Evolutionary conservation across 2,113 vertebrate species (phyloP).

Genomic region (Rhinoderma darwinii): DNA sequence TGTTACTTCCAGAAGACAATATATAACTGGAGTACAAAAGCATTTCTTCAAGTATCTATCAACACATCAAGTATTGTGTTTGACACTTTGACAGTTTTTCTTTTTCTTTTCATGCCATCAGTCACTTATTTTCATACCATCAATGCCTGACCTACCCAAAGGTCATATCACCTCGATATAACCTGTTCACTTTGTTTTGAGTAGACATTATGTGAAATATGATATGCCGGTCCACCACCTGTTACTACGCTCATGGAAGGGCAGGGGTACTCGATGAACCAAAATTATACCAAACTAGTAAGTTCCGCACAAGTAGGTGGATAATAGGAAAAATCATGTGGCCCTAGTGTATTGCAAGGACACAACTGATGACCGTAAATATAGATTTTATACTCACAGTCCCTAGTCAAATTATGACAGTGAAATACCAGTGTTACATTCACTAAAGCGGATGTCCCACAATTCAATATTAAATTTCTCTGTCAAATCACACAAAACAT

Average conservation of each 20-base stretch:
- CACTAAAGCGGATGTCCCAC: too few species aligned
- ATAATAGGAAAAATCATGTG: neutral
- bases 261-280: neutral
- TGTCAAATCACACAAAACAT: too few species aligned
- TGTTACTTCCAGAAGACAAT: neutral
- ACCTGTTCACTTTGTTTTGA: conserved; percentile 22
- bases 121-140: conserved; percentile 39
- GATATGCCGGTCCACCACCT: conserved; percentile 5
- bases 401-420: too few species aligned
- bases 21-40: neutral
- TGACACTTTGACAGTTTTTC: conserved; percentile 20
- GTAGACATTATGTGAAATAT: conserved; percentile 7
- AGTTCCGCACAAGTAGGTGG: neutral
- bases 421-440: too few species aligned
- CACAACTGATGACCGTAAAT: neutral
- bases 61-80: conserved; percentile 11
- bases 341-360: neutral
- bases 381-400: too few species aligned
- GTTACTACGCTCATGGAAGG: neutral
- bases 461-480: too few species aligned
- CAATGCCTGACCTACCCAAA: neutral
- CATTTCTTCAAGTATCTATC: conserved; percentile 1
- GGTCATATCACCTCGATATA: conserved; percentile 27
- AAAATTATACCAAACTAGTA: neutral
- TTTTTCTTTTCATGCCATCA: conserved; percentile 32